Base-by-base conservation (phyloP, 2,888 invertebrate genomes). In the Ochropleura leucogaster region DNA sequence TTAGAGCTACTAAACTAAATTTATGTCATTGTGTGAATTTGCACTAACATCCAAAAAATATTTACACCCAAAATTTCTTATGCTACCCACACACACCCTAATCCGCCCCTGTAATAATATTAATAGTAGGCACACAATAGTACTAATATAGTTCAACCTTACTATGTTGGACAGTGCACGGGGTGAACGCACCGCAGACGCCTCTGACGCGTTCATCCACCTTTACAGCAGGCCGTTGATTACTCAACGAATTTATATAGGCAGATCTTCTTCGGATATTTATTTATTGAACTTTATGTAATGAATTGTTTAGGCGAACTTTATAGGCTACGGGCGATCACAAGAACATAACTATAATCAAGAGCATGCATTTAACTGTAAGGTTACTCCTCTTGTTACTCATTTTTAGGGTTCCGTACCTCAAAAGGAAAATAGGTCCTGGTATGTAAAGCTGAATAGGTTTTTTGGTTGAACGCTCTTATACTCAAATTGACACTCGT, bases 141-240 rank as follows among this genome's bases (percentile, higher is more conserved):
- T 81, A 86, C 88, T 89, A 86, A 89, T 88, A 87, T 88, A 88
- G 88, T 85, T 80, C 89, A 90, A 90, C 90, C 89, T 91, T 90
- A 85, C 80, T 77, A 73, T 77, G 79, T 79, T 80, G 76, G 78
- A 77, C 70, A 83, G 85, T 72, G 79, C 76, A 73, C 70, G 91
- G 85, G 92, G 90, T 92, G 92, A 92, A 92, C 83, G 91, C 75
- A 88, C 91, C 76, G 74, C 68, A 62, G 77, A 62, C 82, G 81
- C 77, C 76, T 77, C 80, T 82, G 84, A 78, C 67, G 82, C 86
- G 89, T 88, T 77, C 89, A 85, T 87, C 87, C 80, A 89, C 90
- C 90, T 89, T 87, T 84, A 76, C 80, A 82, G 71, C 74, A 65
- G 80, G 80, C 66, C 68, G 70, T 76, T 69, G 80, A 88, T 90